These are phyloP conservation scores for Meiosimyza decipiens DNA, from an alignment of 2,888 invertebrate genomes.

Conservation along the genomic window DNA sequence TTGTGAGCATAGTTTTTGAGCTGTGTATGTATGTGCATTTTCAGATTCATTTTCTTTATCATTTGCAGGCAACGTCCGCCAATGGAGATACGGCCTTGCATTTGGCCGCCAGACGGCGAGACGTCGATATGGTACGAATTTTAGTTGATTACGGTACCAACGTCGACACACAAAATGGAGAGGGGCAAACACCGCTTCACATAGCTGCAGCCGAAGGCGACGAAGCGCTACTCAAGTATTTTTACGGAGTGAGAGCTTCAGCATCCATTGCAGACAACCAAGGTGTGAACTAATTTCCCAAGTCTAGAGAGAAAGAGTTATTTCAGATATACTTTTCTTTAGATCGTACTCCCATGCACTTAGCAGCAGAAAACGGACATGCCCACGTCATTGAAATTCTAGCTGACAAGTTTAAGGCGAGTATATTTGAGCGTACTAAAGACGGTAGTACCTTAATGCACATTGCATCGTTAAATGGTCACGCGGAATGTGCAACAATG, in stretches of 20 bases:
- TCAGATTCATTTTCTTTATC: not conserved
- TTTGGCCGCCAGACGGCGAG: conserved; percentile 90
- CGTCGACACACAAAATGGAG: conserved; percentile 92
- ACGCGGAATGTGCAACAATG: conserved; percentile 98
- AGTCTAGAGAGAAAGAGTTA: not conserved
- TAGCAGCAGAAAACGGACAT: conserved; percentile 97
- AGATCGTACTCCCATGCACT: conserved; percentile 96
- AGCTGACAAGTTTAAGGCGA: conserved; percentile 97
- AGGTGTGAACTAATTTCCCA: conserved; percentile 67
- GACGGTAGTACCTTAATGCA: conserved; percentile 99
- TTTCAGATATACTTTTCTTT: conserved; percentile 42
- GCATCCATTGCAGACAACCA: conserved; percentile 95
- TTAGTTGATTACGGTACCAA: conserved; percentile 92
- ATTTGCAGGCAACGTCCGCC: conserved; percentile 76
- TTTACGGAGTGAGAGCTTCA: conserved; percentile 93
- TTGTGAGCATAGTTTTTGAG: too few species aligned
- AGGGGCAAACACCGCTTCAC: conserved; percentile 95
- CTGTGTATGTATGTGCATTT: not conserved
- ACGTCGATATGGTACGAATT: conserved; percentile 92
- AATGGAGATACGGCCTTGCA: conserved; percentile 95
- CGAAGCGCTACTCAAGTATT: conserved; percentile 92
- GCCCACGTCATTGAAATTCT: conserved; percentile 94
- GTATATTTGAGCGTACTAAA: conserved; percentile 94
- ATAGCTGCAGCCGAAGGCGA: conserved; percentile 97
- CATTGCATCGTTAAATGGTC: conserved; percentile 96